A percentile compares a stretch with the other conserved stretches of the same genome.
These are phyloP conservation scores for Galaxea fascicularis DNA, from an alignment of 92 coral and sea anemone genomes.

Conservation along the genomic window DNA sequence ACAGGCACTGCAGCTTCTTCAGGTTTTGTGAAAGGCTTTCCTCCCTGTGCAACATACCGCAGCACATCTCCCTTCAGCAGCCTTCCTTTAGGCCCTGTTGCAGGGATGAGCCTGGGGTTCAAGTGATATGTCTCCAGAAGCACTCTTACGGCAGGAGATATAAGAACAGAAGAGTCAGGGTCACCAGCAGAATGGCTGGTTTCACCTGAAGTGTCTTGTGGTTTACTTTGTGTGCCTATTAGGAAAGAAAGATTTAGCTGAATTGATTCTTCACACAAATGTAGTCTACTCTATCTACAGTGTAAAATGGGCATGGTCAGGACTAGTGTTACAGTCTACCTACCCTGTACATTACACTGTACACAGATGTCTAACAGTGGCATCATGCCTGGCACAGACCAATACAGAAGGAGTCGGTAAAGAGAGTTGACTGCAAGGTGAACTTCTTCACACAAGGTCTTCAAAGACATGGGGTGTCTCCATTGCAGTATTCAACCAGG, in stretches of 20 bases:
- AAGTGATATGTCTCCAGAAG: conserved; percentile 81
- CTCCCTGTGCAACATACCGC: conserved; percentile 75
- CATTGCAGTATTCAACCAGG: too few species aligned
- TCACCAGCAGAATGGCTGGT: not conserved
- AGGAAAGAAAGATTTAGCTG: not conserved
- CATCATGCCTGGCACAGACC: too few species aligned
- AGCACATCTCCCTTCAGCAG: conserved; percentile 93
- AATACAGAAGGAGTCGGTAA: too few species aligned
- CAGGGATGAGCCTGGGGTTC: conserved; percentile 81
- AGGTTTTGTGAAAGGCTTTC: conserved; percentile 39
- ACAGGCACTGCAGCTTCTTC: not conserved
- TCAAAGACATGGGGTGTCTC: too few species aligned
- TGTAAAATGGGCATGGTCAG: too few species aligned
- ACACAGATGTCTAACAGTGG: too few species aligned
- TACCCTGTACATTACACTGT: too few species aligned
- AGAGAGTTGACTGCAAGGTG: too few species aligned
- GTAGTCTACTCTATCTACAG: not conserved
- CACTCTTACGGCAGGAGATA: conserved; percentile 93
- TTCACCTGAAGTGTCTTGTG: conserved; percentile 28
- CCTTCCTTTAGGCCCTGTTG: conserved; percentile 93
- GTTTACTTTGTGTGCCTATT: not conserved
- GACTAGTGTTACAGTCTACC: too few species aligned
- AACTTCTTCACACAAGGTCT: too few species aligned
- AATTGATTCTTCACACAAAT: not conserved
- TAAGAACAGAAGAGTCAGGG: conserved; percentile 6